Evolutionary conservation across 1,140 invertebrate genomes (phyloP).

Genomic region (Drosophila serrata): DNA sequence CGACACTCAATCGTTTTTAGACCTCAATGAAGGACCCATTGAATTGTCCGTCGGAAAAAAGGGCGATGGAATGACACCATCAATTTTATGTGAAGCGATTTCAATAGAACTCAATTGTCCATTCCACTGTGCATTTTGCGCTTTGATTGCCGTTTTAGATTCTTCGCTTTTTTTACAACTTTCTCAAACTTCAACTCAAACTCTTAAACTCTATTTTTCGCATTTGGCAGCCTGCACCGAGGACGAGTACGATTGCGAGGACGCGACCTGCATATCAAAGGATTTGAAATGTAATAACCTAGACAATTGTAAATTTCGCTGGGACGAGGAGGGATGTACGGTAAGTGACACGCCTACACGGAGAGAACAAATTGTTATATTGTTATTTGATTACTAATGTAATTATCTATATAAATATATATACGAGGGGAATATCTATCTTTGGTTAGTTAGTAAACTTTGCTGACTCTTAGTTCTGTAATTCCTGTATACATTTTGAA

Average conservation of each 20-base stretch:
- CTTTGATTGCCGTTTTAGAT: conserved; percentile 44
- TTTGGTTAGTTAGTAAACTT: neutral
- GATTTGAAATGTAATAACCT: conserved; percentile 90
- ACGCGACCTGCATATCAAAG: conserved; percentile 92
- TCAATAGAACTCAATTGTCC: conserved; percentile 40
- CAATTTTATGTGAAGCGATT: conserved; percentile 27
- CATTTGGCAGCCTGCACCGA: conserved; percentile 71
- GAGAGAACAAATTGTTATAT: neutral
- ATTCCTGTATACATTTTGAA: neutral
- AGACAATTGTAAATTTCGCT: conserved; percentile 93
- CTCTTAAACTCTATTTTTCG: conserved; percentile 17
- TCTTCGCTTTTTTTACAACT: conserved; percentile 32
- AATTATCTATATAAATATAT: neutral
- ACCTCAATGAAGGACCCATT: conserved; percentile 1
- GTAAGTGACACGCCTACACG: conserved; percentile 86
- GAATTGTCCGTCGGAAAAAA: conserved; percentile 20
- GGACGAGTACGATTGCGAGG: conserved; percentile 93
- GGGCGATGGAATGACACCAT: conserved; percentile 25
- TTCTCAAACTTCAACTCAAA: conserved; percentile 20
- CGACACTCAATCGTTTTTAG: neutral
- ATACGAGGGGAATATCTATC: neutral
- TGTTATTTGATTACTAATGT: neutral
- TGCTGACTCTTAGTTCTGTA: neutral
- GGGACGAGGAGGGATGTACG: conserved; percentile 91
- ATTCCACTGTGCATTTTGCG: conserved; percentile 42